Percentiles rank a stretch among this genome's conserved stretches.
Evolutionary conservation across 2,113 vertebrate genomes (phyloP).

Genomic region (Mormoops blainvillei): DNA sequence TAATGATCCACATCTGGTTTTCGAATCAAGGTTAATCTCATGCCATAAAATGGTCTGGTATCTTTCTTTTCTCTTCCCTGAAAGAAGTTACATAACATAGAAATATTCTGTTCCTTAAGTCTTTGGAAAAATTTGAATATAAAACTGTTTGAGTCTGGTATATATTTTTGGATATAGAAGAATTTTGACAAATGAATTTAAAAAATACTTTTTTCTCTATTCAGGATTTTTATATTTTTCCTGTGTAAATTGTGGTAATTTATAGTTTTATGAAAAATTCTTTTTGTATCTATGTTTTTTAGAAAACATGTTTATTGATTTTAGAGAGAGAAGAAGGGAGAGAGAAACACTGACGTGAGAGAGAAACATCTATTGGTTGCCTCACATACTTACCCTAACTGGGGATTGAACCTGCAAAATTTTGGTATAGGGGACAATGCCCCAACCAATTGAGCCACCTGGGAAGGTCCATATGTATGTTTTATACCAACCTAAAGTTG

Average conservation of each 20-base stretch:
- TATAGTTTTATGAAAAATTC: constrained; percentile 44
- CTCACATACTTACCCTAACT: too few relatives aligned
- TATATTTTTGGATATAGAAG: neutral
- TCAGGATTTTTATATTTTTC: constrained; percentile 1
- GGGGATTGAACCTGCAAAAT: too few relatives aligned
- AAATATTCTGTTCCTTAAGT: neutral
- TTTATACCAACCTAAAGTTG: constrained; percentile 39
- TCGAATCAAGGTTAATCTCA: constrained; percentile 10
- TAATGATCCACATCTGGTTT: constrained; percentile 8
- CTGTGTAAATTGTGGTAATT: constrained; percentile 14
- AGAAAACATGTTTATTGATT: too few relatives aligned
- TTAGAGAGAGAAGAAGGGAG: too few relatives aligned
- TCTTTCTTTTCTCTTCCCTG: neutral
- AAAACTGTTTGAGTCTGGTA: neutral
- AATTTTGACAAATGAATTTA: constrained; percentile 30
- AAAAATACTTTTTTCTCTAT: constrained; percentile 1
- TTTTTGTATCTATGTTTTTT: constrained; percentile 22
- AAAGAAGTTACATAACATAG: neutral
- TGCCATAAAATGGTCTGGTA: neutral
- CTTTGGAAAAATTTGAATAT: constrained; percentile 5
- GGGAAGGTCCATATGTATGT: neutral
- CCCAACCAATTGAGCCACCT: too few relatives aligned
- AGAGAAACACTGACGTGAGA: too few relatives aligned
- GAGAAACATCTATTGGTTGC: too few relatives aligned
- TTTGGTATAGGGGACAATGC: too few relatives aligned